A percentile compares a stretch with the other conserved stretches of the same genome.
phyloP scores from a whole-genome alignment of 2,888 invertebrate species.

The Halictus quadricinctus region DNA sequence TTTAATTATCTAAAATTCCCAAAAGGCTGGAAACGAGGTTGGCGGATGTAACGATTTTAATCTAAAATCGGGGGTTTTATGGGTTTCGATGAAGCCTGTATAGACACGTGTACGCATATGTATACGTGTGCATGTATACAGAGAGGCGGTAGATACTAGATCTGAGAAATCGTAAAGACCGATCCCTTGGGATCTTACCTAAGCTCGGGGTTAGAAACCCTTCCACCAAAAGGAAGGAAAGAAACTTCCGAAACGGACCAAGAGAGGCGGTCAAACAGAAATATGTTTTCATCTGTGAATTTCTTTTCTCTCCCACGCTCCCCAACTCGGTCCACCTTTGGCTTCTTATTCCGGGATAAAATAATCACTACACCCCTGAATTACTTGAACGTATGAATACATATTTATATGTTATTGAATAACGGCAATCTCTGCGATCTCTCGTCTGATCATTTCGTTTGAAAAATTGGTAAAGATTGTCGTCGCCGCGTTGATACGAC shows the following conservation, averaged over 20 bases:
- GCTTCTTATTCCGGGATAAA: not conserved
- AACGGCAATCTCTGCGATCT: no score
- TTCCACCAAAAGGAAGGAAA: conserved; percentile 24
- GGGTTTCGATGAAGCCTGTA: conserved; percentile 48
- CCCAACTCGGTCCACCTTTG: conserved; percentile 21
- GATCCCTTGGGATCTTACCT: conserved; percentile 44
- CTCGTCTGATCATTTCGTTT: not conserved
- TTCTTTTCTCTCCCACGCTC: conserved; percentile 18
- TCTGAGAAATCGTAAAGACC: conserved; percentile 38
- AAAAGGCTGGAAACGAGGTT: conserved; percentile 48
- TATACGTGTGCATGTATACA: not conserved
- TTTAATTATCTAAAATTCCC: conserved; percentile 56
- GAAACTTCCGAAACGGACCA: conserved; percentile 22
- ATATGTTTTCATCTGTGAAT: conserved; percentile 48
- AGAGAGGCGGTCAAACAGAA: conserved; percentile 40
- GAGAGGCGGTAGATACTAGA: conserved; percentile 62
- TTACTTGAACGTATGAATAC: no score
- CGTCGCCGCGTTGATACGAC: not conserved
- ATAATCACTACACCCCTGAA: not conserved
- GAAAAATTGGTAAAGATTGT: not conserved
- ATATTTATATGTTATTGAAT: no score
- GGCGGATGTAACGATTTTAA: conserved; percentile 66
- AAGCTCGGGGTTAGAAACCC: conserved; percentile 48
- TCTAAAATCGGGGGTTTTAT: conserved; percentile 71
- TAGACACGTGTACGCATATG: not conserved